phyloP scores from a whole-genome alignment of 1,140 invertebrate genomes.

The Drosophila tsacasi region DNA sequence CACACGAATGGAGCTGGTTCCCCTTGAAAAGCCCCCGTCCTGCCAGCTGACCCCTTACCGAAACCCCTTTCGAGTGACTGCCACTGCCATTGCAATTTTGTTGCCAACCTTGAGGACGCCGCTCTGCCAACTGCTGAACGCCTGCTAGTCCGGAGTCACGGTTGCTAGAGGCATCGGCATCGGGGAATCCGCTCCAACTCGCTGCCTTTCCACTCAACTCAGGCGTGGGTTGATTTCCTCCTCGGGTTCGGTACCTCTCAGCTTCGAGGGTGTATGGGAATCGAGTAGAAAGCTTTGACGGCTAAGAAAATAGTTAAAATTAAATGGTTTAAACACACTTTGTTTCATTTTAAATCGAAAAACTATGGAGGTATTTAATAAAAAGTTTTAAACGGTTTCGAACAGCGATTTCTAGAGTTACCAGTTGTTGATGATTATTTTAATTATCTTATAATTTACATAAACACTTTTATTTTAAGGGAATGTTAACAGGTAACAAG shows the following conservation, averaged over 20 bases:
- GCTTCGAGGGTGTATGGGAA: neutral
- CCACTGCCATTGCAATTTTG: constrained; percentile 51
- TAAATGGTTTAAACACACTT: too few relatives aligned
- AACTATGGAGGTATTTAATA: too few relatives aligned
- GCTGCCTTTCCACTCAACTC: neutral
- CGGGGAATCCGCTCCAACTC: constrained; percentile 3
- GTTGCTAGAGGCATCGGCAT: constrained; percentile 53
- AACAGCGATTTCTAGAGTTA: neutral
- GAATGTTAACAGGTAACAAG: neutral
- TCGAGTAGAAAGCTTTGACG: neutral
- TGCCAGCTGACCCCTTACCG: neutral
- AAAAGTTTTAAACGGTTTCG: too few relatives aligned
- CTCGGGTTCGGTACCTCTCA: neutral
- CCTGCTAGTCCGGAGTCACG: constrained; percentile 49
- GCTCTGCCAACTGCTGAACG: constrained; percentile 46
- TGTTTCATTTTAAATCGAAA: too few relatives aligned
- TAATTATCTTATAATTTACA: too few relatives aligned
- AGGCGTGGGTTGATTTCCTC: constrained; percentile 6
- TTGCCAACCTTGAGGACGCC: constrained; percentile 66
- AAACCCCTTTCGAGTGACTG: constrained; percentile 31
- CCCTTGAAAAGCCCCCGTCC: constrained; percentile 6
- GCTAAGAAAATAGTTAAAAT: neutral
- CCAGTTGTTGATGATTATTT: neutral
- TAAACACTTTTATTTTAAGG: too few relatives aligned
- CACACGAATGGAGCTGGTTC: constrained; percentile 40